A percentile compares a stretch with the other conserved stretches of the same genome.
Conservation (phyloP, 2,797 vertebrate genomes). For the Chaunax sp. region DNA sequence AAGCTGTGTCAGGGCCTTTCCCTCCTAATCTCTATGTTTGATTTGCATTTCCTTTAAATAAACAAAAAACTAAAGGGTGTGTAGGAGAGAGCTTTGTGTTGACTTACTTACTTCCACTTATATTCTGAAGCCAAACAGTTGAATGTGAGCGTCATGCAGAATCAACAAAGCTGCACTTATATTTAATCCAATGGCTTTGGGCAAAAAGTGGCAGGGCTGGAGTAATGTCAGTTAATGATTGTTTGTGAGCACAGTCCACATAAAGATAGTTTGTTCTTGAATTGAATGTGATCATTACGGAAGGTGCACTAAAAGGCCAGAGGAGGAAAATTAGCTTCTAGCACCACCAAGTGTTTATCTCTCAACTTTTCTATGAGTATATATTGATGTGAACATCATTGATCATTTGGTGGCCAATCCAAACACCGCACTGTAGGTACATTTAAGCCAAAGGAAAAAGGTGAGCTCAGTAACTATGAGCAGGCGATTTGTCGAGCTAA, state of each 20-base stretch:
- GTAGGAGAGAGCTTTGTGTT: constrained; percentile 2
- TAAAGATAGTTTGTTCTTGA: no score
- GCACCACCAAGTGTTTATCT: no score
- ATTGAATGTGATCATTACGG: no score
- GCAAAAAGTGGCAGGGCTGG: not conserved
- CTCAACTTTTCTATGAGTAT: no score
- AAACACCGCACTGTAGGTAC: no score
- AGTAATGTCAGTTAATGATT: not conserved
- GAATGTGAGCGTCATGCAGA: not conserved
- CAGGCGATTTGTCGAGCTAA: no score
- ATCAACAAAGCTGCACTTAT: not conserved
- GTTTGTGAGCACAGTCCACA: not conserved
- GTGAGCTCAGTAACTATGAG: no score
- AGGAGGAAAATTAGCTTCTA: not conserved
- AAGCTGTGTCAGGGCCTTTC: not conserved
- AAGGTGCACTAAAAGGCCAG: not conserved
- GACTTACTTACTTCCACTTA: not conserved
- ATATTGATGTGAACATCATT: no score
- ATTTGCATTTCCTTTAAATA: not conserved
- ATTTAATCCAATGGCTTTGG: not conserved
- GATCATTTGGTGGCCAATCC: no score
- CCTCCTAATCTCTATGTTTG: constrained; percentile 6
- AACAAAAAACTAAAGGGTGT: not conserved
- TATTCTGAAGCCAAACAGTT: not conserved
- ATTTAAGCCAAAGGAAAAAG: no score